Evolutionary conservation across 1,140 invertebrate genomes (phyloP).

Genomic region (Diorhabda carinulata): DNA sequence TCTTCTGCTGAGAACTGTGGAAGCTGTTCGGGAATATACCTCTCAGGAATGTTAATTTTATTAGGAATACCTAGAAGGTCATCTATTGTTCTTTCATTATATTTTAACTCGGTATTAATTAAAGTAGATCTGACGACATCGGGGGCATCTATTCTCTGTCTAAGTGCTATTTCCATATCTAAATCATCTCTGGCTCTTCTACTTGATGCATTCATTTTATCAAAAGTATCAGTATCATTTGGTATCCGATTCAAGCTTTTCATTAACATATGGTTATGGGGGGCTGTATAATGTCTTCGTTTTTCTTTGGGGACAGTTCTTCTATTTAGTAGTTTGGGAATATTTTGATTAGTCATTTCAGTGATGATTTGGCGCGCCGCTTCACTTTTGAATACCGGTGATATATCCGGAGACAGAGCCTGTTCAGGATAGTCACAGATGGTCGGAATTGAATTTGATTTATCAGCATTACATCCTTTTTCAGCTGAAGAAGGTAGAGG

Average conservation of each 20-base stretch:
- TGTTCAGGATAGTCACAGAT: constrained; percentile 28
- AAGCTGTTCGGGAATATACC: constrained; percentile 85
- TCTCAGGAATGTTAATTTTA: constrained; percentile 86
- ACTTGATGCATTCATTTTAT: constrained; percentile 32
- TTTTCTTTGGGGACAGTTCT: constrained; percentile 73
- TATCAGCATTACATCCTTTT: constrained; percentile 23
- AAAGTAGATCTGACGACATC: constrained; percentile 80
- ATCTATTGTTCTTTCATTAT: constrained; percentile 77
- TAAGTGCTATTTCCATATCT: constrained; percentile 76
- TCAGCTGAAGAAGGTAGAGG: constrained; percentile 29
- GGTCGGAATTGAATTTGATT: constrained; percentile 34
- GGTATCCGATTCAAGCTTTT: constrained; percentile 40
- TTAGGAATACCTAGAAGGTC: constrained; percentile 78
- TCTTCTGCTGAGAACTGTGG: constrained; percentile 79
- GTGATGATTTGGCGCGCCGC: constrained; percentile 79
- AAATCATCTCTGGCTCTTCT: constrained; percentile 73
- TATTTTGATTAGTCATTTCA: constrained; percentile 63
- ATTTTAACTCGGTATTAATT: constrained; percentile 58
- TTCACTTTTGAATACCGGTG: constrained; percentile 77
- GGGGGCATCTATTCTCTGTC: constrained; percentile 68
- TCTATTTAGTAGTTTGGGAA: constrained; percentile 39
- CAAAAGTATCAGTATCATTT: constrained; percentile 34
- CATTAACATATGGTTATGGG: constrained; percentile 51
- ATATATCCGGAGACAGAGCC: constrained; percentile 42
- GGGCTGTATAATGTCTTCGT: constrained; percentile 82